Conservation (phyloP, 2,888 invertebrate species). For the Coelopa pilipes region DNA sequence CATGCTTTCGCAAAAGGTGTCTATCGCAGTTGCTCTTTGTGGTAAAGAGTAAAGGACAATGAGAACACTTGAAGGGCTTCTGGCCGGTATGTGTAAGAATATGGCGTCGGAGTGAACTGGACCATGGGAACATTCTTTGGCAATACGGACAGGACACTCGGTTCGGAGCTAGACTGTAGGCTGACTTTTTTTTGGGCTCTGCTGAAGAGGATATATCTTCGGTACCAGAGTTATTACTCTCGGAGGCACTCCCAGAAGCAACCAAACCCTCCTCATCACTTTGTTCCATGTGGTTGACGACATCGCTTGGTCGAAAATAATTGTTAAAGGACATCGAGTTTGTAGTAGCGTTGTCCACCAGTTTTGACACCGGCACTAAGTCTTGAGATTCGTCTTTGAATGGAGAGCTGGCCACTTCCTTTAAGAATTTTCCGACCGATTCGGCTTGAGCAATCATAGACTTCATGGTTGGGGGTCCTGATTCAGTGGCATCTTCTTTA, state of each 20-base stretch:
- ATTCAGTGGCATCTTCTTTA: neutral
- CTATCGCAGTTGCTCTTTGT: constrained; percentile 98
- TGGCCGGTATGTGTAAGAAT: constrained; percentile 94
- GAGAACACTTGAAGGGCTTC: constrained; percentile 95
- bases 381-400: constrained; percentile 72
- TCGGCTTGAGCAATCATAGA: constrained; percentile 71
- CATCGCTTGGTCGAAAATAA: constrained; percentile 70
- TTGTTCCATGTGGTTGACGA: constrained; percentile 65
- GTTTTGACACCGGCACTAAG: constrained; percentile 80
- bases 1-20: constrained; percentile 89
- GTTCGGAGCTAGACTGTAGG: constrained; percentile 94
- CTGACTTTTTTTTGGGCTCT: constrained; percentile 85
- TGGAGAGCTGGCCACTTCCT: constrained; percentile 65
- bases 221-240: constrained; percentile 84
- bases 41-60: constrained; percentile 92
- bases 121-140: constrained; percentile 95
- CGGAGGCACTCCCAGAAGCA: constrained; percentile 81
- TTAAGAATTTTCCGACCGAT: constrained; percentile 63
- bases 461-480: constrained; percentile 58
- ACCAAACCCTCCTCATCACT: constrained; percentile 81
- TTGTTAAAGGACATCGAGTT: constrained; percentile 72
- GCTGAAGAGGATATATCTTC: constrained; percentile 71
- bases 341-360: constrained; percentile 78
- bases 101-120: constrained; percentile 93
- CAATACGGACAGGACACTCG: constrained; percentile 94